These are phyloP conservation scores for Myotis lucifugus DNA, from an alignment of 2,113 vertebrate genomes.

Conservation along the genomic window DNA sequence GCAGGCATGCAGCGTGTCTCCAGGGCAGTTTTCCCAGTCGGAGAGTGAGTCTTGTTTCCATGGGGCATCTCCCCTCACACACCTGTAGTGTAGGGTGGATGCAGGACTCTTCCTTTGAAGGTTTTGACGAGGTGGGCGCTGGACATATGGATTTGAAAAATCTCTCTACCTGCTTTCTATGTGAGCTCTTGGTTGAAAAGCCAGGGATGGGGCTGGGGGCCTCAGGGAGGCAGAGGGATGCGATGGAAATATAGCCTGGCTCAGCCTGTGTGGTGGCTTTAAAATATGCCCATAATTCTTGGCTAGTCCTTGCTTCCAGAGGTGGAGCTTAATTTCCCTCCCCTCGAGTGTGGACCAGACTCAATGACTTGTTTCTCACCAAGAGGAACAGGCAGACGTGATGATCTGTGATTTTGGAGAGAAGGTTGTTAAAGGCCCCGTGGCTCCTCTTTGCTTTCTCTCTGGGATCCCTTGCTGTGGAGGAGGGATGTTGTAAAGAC, in stretches of 20 bases:
- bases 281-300: background rate
- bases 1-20: background rate
- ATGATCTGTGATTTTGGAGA: background rate
- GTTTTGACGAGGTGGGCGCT: no score
- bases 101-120: background rate
- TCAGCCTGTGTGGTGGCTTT: background rate
- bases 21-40: no score
- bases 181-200: background rate
- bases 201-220: background rate
- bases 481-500: background rate
- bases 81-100: background rate
- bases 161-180: background rate
- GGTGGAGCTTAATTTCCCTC: background rate
- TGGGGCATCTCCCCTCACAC: background rate
- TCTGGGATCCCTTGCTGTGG: background rate
- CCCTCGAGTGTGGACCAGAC: fast-evolving
- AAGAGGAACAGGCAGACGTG: background rate
- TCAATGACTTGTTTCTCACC: background rate
- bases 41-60: no score
- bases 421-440: background rate
- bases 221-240: background rate
- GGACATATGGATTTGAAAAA: background rate
- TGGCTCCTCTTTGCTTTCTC: background rate
- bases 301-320: background rate
- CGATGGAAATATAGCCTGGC: background rate